These are phyloP conservation scores for Deroptyus accipitrinus DNA, from an alignment of 2,113 vertebrate species.

Conservation along the genomic window DNA sequence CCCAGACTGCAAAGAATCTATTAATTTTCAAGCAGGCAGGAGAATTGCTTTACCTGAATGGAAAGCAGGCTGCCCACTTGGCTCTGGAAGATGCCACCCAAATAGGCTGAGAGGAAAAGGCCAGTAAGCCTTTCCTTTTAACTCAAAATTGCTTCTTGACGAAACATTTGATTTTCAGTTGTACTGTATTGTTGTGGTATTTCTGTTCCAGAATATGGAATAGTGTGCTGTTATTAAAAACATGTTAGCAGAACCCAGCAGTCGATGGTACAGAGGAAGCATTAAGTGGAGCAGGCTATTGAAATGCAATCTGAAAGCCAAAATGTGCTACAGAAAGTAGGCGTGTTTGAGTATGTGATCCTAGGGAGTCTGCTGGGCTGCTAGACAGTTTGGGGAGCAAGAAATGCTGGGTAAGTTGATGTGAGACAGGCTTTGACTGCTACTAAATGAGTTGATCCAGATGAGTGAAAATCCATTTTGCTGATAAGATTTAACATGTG, in stretches of 20 bases:
- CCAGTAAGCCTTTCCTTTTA: not conserved
- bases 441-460: constrained; percentile 16
- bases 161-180: not conserved
- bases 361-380: not conserved
- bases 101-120: constrained; percentile 21
- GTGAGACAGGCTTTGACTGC: not conserved
- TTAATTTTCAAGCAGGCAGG: constrained; percentile 18
- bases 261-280: not conserved
- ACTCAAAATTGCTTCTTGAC: not conserved
- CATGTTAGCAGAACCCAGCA: not conserved
- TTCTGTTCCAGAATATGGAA: not conserved
- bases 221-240: not conserved
- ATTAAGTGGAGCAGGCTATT: not conserved
- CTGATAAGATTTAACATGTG: not conserved
- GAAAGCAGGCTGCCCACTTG: constrained; percentile 16
- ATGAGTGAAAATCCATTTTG: constrained; percentile 23
- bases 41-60: constrained; percentile 59
- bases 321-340: not conserved
- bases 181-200: not conserved
- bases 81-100: constrained; percentile 42
- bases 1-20: constrained; percentile 52
- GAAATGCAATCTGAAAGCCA: not conserved
- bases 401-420: not conserved
- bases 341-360: not conserved
- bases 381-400: not conserved